These are phyloP conservation scores for Triplophysa rosa DNA, from an alignment of 2,113 vertebrate species.

Conservation along the genomic window DNA sequence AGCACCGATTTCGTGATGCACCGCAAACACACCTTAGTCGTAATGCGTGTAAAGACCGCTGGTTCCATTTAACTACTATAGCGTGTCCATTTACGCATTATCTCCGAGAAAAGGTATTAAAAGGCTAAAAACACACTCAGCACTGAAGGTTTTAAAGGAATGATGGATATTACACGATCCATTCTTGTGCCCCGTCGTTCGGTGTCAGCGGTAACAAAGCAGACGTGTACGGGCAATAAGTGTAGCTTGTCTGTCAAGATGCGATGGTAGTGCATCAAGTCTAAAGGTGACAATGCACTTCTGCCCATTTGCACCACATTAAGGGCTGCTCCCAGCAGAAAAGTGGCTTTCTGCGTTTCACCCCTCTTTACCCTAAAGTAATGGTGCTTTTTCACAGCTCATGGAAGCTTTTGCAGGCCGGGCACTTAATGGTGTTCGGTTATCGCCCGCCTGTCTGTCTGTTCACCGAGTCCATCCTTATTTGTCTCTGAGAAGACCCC, in stretches of 20 bases:
- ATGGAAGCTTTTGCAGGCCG: constrained; percentile 46
- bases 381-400: constrained; percentile 52
- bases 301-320: constrained; percentile 46
- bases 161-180: constrained; percentile 33
- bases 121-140: neutral
- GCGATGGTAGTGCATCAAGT: constrained; percentile 45
- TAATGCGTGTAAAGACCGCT: constrained; percentile 7
- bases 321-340: constrained; percentile 40
- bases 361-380: constrained; percentile 57
- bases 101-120: neutral
- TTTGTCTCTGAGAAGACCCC: constrained; percentile 46
- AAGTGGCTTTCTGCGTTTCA: constrained; percentile 52
- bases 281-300: constrained; percentile 51
- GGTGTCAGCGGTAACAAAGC: constrained; percentile 32
- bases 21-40: neutral
- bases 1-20: neutral
- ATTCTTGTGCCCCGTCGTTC: constrained; percentile 16
- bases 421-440: constrained; percentile 48
- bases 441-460: constrained; percentile 44
- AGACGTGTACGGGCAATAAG: constrained; percentile 22
- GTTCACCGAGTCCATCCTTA: constrained; percentile 35
- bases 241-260: constrained; percentile 25
- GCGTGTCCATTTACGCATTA: neutral
- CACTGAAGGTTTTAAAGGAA: constrained; percentile 32
- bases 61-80: neutral